These are phyloP conservation scores for Anoplopoma fimbria DNA, from an alignment of 2,113 vertebrate genomes.

Conservation along the genomic window DNA sequence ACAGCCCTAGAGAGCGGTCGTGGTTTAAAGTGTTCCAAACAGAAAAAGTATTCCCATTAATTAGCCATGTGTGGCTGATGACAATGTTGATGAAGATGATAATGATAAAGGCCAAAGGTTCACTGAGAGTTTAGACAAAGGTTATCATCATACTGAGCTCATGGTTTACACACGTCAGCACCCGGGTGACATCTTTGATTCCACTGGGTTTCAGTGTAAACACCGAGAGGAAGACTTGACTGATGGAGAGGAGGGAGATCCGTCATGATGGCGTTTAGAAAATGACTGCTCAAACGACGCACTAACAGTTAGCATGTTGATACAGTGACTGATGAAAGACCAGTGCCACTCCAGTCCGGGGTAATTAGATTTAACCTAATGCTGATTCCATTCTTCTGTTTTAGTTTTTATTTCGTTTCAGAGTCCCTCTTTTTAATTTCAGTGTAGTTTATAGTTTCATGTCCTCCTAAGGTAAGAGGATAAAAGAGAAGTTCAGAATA, in stretches of 20 bases:
- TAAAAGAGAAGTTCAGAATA: background rate
- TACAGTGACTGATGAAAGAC: slow-evolving; percentile 4
- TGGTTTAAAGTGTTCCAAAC: slow-evolving; percentile 52
- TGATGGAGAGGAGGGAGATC: slow-evolving; percentile 45
- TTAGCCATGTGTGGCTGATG: slow-evolving; percentile 58
- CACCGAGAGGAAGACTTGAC: slow-evolving; percentile 54
- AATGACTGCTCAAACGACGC: slow-evolving; percentile 13
- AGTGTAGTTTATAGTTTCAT: background rate
- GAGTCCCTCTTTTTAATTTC: background rate
- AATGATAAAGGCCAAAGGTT: slow-evolving; percentile 68
- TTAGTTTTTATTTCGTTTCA: background rate
- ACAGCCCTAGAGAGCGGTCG: slow-evolving; percentile 19
- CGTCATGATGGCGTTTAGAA: slow-evolving; percentile 2
- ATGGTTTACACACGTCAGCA: slow-evolving; percentile 70
- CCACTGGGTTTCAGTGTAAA: slow-evolving; percentile 65
- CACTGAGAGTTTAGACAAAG: slow-evolving; percentile 72
- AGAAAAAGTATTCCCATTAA: slow-evolving; percentile 51
- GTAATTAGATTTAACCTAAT: background rate
- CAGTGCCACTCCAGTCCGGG: background rate
- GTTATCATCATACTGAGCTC: slow-evolving; percentile 75
- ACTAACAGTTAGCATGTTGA: background rate
- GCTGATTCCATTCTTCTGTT: background rate
- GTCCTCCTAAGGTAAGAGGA: background rate
- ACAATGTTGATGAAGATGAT: slow-evolving; percentile 66
- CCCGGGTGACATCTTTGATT: slow-evolving; percentile 63